Percentiles rank a stretch among this genome's conserved stretches.
Evolutionary conservation across 2,888 invertebrate genomes (phyloP).

Genomic region (Epinotia nisella): DNA sequence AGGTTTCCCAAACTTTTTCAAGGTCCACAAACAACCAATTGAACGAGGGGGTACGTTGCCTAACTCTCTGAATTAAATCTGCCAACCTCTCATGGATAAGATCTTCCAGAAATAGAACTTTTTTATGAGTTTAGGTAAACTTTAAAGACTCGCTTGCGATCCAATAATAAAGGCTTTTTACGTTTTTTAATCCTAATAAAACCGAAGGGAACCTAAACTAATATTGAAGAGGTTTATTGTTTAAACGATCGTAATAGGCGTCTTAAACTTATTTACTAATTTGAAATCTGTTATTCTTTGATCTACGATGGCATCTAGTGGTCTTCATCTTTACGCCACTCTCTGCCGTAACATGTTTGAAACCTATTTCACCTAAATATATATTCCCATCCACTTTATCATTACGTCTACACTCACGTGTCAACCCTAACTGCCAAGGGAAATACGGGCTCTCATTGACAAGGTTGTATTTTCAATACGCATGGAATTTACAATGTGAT

Average conservation of each 20-base stretch:
- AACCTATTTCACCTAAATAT: not conserved
- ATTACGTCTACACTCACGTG: slow-evolving; percentile 20
- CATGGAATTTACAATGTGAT: not conserved
- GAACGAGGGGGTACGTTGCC: slow-evolving; percentile 18
- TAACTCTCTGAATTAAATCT: slow-evolving; percentile 31
- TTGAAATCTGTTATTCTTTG: no score
- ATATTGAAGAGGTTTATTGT: no score
- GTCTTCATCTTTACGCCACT: not conserved
- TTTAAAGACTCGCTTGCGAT: not conserved
- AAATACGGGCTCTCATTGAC: not conserved
- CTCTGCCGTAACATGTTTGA: slow-evolving; percentile 10
- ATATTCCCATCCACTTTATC: slow-evolving; percentile 18
- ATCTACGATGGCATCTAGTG: no score
- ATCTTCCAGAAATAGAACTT: slow-evolving; percentile 30
- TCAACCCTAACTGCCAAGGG: not conserved
- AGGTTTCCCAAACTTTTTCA: slow-evolving; percentile 15
- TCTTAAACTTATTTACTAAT: no score
- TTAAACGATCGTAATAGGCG: no score
- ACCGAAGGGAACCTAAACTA: no score
- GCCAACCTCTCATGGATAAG: slow-evolving; percentile 12
- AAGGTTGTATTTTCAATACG: not conserved
- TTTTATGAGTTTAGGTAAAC: slow-evolving; percentile 7
- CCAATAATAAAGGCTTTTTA: not conserved
- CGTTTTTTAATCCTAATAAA: not conserved
- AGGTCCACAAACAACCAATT: slow-evolving; percentile 20